Conservation (phyloP, 2,888 invertebrate species). For the Dichetophora obliterata region DNA sequence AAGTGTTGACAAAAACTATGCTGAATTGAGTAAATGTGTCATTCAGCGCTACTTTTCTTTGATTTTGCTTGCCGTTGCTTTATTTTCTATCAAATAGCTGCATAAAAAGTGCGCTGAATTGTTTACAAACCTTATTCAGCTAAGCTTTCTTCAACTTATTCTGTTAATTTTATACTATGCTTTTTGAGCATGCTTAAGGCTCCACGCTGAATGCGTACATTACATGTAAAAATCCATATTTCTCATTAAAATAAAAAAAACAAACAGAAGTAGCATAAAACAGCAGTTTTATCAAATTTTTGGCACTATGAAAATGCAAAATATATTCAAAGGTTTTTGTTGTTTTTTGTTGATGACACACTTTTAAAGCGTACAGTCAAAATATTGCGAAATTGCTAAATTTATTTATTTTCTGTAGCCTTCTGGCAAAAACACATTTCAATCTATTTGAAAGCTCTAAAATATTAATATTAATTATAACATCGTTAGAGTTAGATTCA, state of each 20-base stretch:
- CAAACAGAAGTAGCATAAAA: too few species aligned
- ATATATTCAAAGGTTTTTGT: too few species aligned
- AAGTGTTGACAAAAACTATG: not conserved
- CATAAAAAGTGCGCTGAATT: not conserved
- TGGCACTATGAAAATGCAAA: too few species aligned
- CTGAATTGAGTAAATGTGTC: not conserved
- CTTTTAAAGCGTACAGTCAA: too few species aligned
- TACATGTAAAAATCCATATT: not conserved
- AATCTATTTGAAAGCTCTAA: not conserved
- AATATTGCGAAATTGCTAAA: not conserved
- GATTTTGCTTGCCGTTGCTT: not conserved
- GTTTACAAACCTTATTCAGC: not conserved
- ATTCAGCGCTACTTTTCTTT: not conserved
- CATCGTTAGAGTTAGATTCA: not conserved
- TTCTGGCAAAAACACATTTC: too few species aligned
- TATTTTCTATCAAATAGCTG: not conserved
- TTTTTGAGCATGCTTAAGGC: not conserved
- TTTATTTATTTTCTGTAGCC: not conserved
- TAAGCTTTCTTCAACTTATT: too few species aligned
- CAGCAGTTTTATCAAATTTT: too few species aligned
- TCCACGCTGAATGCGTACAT: not conserved
- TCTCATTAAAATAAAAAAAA: too few species aligned
- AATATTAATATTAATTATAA: not conserved
- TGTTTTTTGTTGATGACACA: too few species aligned
- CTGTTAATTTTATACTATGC: too few species aligned